These are phyloP conservation scores for Tringa solitaria DNA, from an alignment of 2,113 vertebrate species.

Conservation along the genomic window DNA sequence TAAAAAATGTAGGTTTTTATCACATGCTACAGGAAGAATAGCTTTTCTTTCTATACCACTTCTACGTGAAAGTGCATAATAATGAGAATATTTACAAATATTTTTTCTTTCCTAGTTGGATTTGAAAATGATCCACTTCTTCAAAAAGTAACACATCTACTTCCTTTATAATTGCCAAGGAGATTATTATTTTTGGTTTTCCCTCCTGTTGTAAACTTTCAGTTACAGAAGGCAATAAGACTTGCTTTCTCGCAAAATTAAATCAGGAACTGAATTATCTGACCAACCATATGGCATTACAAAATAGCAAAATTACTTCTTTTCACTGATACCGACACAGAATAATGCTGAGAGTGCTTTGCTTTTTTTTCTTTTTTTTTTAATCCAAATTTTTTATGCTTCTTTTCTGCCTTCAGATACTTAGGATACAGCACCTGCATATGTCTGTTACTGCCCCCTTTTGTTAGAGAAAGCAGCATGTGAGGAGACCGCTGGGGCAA, in stretches of 20 bases:
- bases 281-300: neutral
- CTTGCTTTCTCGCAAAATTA: neutral
- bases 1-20: neutral
- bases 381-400: neutral
- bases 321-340: neutral
- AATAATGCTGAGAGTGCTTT: neutral
- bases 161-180: neutral
- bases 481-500: neutral
- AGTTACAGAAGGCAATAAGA: neutral
- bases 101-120: neutral
- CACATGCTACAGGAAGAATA: neutral
- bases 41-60: neutral
- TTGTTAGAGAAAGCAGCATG: neutral
- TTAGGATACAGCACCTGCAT: fast-evolving
- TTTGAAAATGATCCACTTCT: neutral
- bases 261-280: neutral
- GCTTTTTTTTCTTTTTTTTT: neutral
- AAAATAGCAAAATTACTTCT: neutral
- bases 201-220: neutral
- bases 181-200: neutral
- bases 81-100: neutral
- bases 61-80: neutral
- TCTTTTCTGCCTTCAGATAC: neutral
- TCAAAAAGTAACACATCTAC: neutral
- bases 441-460: neutral